Base-by-base conservation (phyloP, 1,140 invertebrate species). In the Kradibia gibbosae region DNA sequence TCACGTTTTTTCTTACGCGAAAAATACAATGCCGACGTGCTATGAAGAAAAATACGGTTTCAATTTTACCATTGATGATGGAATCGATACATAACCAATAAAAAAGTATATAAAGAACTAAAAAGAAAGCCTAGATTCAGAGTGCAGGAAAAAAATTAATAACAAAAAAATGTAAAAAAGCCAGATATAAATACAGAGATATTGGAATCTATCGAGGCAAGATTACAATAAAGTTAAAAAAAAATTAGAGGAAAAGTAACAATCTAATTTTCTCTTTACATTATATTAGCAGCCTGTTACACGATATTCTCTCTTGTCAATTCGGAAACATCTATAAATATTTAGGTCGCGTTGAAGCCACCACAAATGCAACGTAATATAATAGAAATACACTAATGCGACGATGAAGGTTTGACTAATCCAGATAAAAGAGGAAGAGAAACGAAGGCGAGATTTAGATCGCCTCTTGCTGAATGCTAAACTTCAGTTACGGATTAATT, bases 241-340 rank as follows among this genome's bases (percentile, higher is more conserved):
- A 57, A 75, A 75, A 57, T n/a, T 31, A n/a, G 25, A 31, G 25
- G 17, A 28, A 62, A 77, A 48, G 57, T 77, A 60, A 65, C 57
- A 34, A 77, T 77, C 39, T 42, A 77, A 77, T 77, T 77, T 77
- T 60, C 75, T 39, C n/a, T 77, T 65, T 65, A 50, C 57, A 65
- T 65, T 48, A 39, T 60, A 48, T 22, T 1, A 11, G 39, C 57
- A 28, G 75, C 57, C 22, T 5, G 36, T 57, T 57, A 36, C 55
- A n/a, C 1, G 39, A 65, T 62, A 62, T 62, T 39, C 34, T 1
- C 20, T 42, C 22, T 25, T 57, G 42, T 42, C 36, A 42, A 42
- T 34, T 13, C 20, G 17, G 31, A 65, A 20, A 31, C 13, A 42
- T n/a, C n/a, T 42, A 11, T 17, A 67, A 39, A 39, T 20, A n/a